phyloP scores from a whole-genome alignment of 1,140 invertebrate genomes.

The Spodoptera frugiperda region DNA sequence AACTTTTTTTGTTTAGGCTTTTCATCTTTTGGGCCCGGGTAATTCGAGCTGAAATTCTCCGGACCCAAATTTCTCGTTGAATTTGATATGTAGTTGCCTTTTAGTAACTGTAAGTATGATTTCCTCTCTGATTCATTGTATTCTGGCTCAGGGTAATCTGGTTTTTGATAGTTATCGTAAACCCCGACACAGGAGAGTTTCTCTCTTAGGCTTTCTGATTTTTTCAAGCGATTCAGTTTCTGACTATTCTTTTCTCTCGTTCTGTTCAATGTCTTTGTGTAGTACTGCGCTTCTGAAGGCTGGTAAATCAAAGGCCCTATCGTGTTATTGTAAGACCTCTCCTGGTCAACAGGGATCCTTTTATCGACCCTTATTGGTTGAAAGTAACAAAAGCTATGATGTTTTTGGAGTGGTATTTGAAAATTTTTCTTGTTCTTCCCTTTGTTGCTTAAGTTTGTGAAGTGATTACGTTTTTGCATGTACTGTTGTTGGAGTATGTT shows the following conservation, averaged over 20 bases:
- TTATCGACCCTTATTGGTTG: conserved; percentile 87
- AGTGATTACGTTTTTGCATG: conserved; percentile 83
- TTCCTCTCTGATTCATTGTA: conserved; percentile 83
- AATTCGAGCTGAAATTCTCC: conserved; percentile 68
- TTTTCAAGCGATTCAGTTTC: conserved; percentile 81
- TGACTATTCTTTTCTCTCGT: conserved; percentile 80
- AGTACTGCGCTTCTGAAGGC: conserved; percentile 77
- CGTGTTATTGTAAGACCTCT: conserved; percentile 83
- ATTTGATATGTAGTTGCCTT: conserved; percentile 83
- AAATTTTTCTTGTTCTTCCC: conserved; percentile 87
- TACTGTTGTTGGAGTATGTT: conserved; percentile 86
- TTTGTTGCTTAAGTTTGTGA: conserved; percentile 80
- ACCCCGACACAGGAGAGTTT: conserved; percentile 84
- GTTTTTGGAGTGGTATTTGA: conserved; percentile 89
- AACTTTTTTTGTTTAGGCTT: conserved; percentile 82
- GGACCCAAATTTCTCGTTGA: conserved; percentile 77
- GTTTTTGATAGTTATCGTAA: conserved; percentile 80
- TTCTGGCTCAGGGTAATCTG: conserved; percentile 85
- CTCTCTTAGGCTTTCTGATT: conserved; percentile 83
- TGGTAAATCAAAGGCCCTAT: conserved; percentile 81
- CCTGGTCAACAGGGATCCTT: conserved; percentile 77
- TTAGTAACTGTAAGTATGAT: conserved; percentile 81
- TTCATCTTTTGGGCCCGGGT: conserved; percentile 65
- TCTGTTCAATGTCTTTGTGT: conserved; percentile 84
- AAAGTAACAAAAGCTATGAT: conserved; percentile 89